Base-by-base conservation (phyloP, 2,113 vertebrate genomes). In the Siphamia tubifer region DNA sequence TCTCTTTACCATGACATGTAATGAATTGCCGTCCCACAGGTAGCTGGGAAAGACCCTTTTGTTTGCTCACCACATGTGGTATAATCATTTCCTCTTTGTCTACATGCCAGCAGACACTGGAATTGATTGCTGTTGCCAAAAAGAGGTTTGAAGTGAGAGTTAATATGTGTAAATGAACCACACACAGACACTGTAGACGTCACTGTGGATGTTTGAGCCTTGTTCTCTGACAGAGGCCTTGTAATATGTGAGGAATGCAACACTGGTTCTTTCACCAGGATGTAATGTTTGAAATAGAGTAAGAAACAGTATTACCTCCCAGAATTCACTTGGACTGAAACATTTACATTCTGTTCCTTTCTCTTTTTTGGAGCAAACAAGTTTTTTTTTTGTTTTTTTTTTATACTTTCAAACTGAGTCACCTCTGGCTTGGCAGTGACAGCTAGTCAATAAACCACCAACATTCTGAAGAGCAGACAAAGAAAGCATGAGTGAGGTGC, bases 231-330 rank as follows among this genome's bases (percentile, higher is more conserved):
- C 63, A 56, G 42, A 31, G 1, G 17, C 17, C 15, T 17, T 40
- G 5, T 13, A 62, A 60, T 56, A 74, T 74, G 71, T 0, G 12
- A 61, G 55, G 77, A 80, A 86, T 77, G 62, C 30, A n/a, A 53
- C 6, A 8, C 16, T 1, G 21, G 25, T 24, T 60, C 48, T 74
- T 31, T 51, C 71, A 56, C 32, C 23, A 32, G 24, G 61, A 48
- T 64, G 80, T 25, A 3, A 68, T 32, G 43, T 60, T 35, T 82
- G 15, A 76, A 47, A 17, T 44, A 28, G 53, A 60, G 28, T 49
- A 64, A 60, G 47, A 64, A 68, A 39, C 38, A n/a, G 11, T 11
- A 34, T 38, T 36, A 31, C 32, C 40, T 67, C 42, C 23, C 12
- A 11, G 31, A 63, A 61, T 27, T 52, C 56, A 20, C 25, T 8